These are phyloP conservation scores for Aphidius gifuensis DNA, from an alignment of 1,140 invertebrate species.

Conservation along the genomic window DNA sequence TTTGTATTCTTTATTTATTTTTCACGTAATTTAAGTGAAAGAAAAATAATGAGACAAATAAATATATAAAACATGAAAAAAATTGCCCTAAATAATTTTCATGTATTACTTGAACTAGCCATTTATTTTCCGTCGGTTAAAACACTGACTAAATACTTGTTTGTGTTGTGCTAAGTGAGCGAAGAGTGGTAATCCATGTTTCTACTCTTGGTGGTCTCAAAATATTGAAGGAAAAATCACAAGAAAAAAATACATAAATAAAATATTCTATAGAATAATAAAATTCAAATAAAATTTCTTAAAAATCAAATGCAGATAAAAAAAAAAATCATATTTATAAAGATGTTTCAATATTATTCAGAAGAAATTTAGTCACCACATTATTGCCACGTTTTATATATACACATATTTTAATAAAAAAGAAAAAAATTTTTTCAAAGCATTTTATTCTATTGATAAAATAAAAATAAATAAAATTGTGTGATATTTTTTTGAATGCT, in stretches of 20 bases:
- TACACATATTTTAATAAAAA: too few species aligned
- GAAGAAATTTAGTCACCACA: too few species aligned
- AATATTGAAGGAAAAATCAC: conserved; percentile 5
- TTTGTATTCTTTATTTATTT: not conserved
- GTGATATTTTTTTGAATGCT: too few species aligned
- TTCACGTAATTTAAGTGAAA: not conserved
- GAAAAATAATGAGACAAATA: too few species aligned
- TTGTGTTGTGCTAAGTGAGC: conserved; percentile 45
- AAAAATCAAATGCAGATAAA: too few species aligned
- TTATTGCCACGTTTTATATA: too few species aligned
- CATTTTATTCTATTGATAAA: too few species aligned
- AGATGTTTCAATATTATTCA: too few species aligned
- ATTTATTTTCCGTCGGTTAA: conserved; percentile 27
- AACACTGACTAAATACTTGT: conserved; percentile 37
- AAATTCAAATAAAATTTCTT: not conserved
- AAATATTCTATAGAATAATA: conserved; percentile 1
- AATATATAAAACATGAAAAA: not conserved
- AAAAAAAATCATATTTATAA: too few species aligned
- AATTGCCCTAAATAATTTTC: conserved; percentile 7
- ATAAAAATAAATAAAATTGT: too few species aligned
- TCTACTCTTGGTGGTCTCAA: conserved; percentile 40
- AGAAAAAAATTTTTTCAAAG: too few species aligned
- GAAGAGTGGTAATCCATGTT: conserved; percentile 50
- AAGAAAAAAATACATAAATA: conserved; percentile 19
- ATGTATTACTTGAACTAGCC: conserved; percentile 3